These are phyloP conservation scores for Mus musculus DNA, from an alignment of 2,113 vertebrate genomes.

Conservation along the genomic window GRCm39 chr12:114936501-114937000, in stretches of 20 bases:
- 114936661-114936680: fast-evolving
- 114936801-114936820: neutral
- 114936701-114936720: neutral
- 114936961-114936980: neutral
- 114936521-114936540: too few species aligned
- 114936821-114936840: too few species aligned
- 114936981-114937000: too few species aligned
- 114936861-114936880: fast-evolving
- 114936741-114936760: neutral
- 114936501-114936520: too few species aligned
- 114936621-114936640: neutral
- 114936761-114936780: fast-evolving
- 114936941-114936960: too few species aligned
- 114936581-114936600: too few species aligned
- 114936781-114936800: too few species aligned
- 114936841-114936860: neutral
- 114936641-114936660: neutral
- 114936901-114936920: neutral
- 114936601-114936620: neutral
- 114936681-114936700: neutral
- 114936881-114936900: neutral
- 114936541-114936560: neutral
- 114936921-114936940: neutral
- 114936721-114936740: neutral
- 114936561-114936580: neutral